These are phyloP conservation scores for Lophius americanus DNA, from an alignment of 2,797 vertebrate genomes.

Conservation along the genomic window DNA sequence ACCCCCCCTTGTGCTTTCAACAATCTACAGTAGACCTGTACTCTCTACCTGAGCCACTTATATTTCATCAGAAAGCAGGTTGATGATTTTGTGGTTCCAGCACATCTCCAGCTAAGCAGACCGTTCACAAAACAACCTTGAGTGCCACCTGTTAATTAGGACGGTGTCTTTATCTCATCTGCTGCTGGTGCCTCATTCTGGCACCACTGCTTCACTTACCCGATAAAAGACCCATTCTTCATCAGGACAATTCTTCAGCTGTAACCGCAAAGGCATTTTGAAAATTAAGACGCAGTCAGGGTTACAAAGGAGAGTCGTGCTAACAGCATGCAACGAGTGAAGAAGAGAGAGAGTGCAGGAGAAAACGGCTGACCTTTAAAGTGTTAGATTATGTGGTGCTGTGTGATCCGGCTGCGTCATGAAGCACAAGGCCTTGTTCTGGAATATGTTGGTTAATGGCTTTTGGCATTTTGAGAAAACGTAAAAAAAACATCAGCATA, in stretches of 20 bases:
- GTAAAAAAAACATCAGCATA: constrained; percentile 13
- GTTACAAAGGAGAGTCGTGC: constrained; percentile 5
- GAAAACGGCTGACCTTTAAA: constrained; percentile 69
- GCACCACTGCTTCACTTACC: constrained; percentile 14
- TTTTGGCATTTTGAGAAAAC: constrained; percentile 33
- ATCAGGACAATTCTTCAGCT: constrained; percentile 25
- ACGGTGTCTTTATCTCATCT: constrained; percentile 17
- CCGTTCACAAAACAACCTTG: constrained; percentile 12
- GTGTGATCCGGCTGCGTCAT: constrained; percentile 34
- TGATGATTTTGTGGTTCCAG: constrained; percentile 19
- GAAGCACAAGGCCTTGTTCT: constrained; percentile 6
- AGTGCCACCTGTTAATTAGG: constrained; percentile 26
- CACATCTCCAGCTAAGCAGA: neutral
- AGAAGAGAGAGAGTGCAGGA: constrained; percentile 26
- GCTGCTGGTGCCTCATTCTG: constrained; percentile 21
- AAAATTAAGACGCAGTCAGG: neutral
- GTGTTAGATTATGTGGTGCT: constrained; percentile 38
- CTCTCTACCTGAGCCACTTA: too few relatives aligned
- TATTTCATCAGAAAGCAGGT: constrained; percentile 13
- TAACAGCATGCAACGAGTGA: constrained; percentile 11
- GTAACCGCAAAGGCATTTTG: constrained; percentile 13
- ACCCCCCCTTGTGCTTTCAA: too few relatives aligned
- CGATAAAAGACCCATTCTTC: constrained; percentile 38
- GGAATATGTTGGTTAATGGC: constrained; percentile 6
- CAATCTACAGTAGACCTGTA: too few relatives aligned